Evolutionary conservation across 2,113 vertebrate species (phyloP).

Genomic region (Cephalophus harveyi): DNA sequence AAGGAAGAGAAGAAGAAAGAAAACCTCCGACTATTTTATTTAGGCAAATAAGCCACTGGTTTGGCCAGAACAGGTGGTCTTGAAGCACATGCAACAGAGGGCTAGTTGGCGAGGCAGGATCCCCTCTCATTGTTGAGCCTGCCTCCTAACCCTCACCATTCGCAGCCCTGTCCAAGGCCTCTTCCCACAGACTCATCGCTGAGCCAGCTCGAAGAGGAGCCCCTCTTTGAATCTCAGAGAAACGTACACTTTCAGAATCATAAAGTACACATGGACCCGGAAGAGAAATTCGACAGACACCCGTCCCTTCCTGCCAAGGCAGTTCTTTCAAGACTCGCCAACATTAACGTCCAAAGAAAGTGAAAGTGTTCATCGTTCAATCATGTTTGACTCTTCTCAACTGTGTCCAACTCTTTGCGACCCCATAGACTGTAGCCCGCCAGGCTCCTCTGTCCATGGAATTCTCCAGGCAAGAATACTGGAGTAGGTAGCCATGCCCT

Average conservation of each 20-base stretch:
- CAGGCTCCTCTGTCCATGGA: background rate
- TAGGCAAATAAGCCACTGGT: background rate
- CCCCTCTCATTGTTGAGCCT: background rate
- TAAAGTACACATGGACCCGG: background rate
- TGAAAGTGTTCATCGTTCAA: background rate
- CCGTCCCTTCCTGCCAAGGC: background rate
- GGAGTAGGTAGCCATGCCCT: background rate
- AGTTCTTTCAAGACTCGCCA: background rate
- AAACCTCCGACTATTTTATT: background rate
- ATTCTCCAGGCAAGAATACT: background rate
- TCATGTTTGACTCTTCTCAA: background rate
- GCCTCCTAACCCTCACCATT: background rate
- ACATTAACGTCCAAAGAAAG: background rate
- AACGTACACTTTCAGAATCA: background rate
- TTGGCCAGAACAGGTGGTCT: background rate
- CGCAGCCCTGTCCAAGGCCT: background rate
- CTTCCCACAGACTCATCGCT: background rate
- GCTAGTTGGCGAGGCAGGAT: fast-evolving
- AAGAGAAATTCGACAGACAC: background rate
- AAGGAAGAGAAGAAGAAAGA: background rate
- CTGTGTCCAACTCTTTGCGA: background rate
- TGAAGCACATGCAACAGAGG: background rate
- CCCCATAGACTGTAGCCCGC: background rate
- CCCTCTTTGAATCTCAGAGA: background rate
- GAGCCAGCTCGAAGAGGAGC: background rate